Conservation (phyloP, 2,113 vertebrate species). For the Hippocampus mohnikei region DNA sequence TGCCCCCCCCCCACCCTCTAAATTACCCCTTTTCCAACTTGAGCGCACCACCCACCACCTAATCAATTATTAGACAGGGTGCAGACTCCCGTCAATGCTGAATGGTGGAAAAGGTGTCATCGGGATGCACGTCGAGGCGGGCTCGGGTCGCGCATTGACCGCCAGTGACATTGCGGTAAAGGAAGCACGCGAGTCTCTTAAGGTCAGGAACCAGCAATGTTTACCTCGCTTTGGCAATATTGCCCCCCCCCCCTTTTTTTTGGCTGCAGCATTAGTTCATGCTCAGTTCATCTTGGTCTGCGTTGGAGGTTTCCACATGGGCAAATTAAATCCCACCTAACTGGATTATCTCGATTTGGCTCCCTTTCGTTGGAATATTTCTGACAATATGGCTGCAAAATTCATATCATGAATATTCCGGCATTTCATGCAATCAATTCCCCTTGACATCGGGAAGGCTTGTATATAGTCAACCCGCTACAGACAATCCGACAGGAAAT, state of each 20-base stretch:
- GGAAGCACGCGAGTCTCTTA: slow-evolving; percentile 51
- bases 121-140: background rate
- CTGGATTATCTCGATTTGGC: slow-evolving; percentile 55
- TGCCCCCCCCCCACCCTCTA: background rate
- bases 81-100: background rate
- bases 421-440: slow-evolving; percentile 51
- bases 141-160: slow-evolving; percentile 5
- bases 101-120: background rate
- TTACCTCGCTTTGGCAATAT: slow-evolving; percentile 41
- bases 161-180: slow-evolving; percentile 65
- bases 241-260: slow-evolving; percentile 1
- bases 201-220: slow-evolving; percentile 60
- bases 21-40: slow-evolving; percentile 21
- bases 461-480: slow-evolving; percentile 3
- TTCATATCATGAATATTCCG: slow-evolving; percentile 43
- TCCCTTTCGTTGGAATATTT: slow-evolving; percentile 45
- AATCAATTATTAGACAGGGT: background rate
- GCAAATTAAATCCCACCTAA: slow-evolving; percentile 55
- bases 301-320: slow-evolving; percentile 49
- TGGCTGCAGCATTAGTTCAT: slow-evolving; percentile 60
- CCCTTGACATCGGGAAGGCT: slow-evolving; percentile 29
- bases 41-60: slow-evolving; percentile 3
- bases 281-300: slow-evolving; percentile 58
- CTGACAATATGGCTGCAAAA: slow-evolving; percentile 44
- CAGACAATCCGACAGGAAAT: slow-evolving; percentile 17